phyloP scores from a whole-genome alignment of 2,888 invertebrate genomes.

The Allolobophora icterica region DNA sequence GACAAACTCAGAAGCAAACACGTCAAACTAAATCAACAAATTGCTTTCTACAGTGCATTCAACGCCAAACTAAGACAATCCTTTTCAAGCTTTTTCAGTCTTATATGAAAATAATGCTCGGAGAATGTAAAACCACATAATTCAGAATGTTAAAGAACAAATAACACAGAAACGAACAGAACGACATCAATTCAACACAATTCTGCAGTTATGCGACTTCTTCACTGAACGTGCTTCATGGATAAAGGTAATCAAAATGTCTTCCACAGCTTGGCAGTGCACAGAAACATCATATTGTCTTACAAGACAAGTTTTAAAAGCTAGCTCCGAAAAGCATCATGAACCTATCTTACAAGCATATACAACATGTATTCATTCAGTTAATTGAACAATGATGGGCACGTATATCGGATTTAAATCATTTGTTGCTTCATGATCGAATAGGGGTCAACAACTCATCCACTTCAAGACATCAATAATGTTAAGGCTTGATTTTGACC shows the following conservation, averaged over 20 bases:
- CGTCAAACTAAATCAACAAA: neutral
- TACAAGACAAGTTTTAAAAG: neutral
- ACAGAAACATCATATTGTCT: neutral
- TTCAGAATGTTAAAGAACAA: neutral
- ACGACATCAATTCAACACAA: neutral
- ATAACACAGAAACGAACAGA: neutral
- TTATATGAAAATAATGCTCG: neutral
- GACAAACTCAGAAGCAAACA: too few relatives aligned
- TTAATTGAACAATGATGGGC: too few relatives aligned
- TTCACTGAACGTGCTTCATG: neutral
- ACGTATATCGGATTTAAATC: neutral
- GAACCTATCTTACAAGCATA: too few relatives aligned
- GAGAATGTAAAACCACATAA: neutral
- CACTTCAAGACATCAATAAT: neutral
- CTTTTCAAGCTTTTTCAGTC: neutral
- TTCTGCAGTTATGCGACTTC: neutral
- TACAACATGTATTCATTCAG: too few relatives aligned
- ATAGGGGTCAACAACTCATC: neutral
- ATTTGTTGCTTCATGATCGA: neutral
- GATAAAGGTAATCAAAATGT: neutral
- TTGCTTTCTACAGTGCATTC: neutral
- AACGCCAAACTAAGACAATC: neutral
- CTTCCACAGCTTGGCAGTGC: neutral
- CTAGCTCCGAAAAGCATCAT: neutral
- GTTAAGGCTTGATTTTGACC: too few relatives aligned